phyloP scores from a whole-genome alignment of 2,113 vertebrate genomes.

The Osmerus mordax region DNA sequence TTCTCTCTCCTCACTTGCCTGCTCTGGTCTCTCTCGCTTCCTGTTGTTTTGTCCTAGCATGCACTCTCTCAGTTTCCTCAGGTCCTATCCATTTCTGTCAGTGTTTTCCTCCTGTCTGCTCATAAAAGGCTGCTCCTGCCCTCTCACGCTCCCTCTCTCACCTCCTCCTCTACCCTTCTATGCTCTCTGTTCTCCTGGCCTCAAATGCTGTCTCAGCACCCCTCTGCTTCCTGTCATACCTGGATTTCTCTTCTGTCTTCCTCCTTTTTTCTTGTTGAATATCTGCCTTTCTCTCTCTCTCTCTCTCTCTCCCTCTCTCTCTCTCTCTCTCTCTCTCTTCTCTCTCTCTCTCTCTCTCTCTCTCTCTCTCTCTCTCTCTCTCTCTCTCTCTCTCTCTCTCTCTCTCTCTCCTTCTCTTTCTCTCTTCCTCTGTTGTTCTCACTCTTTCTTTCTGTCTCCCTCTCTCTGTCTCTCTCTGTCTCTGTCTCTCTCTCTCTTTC shows the following conservation, averaged over 20 bases:
- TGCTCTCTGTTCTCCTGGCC: conserved; percentile 32
- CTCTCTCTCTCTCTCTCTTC: too few species aligned
- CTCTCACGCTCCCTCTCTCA: conserved; percentile 31
- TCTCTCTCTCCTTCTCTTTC: too few species aligned
- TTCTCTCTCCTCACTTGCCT: conserved; percentile 1
- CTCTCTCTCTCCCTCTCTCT: too few species aligned
- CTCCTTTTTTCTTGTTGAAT: neutral
- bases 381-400: too few species aligned
- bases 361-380: too few species aligned
- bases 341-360: neutral
- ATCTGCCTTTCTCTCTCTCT: too few species aligned
- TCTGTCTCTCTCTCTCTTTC: too few species aligned
- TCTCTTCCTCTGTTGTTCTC: neutral
- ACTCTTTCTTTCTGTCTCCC: too few species aligned
- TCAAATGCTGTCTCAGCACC: conserved; percentile 25
- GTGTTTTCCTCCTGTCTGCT: conserved; percentile 29
- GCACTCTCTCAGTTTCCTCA: conserved; percentile 34
- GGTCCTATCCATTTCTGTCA: conserved; percentile 17
- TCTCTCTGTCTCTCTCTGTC: too few species aligned
- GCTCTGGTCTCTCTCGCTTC: conserved; percentile 8
- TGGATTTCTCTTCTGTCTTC: too few species aligned
- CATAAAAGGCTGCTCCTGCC: conserved; percentile 37
- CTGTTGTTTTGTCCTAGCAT: conserved; percentile 22
- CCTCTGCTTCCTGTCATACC: too few species aligned
- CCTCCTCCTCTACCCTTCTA: conserved; percentile 31